These are phyloP conservation scores for Rallus crepitans DNA, from an alignment of 2,797 vertebrate species.

Conservation along the genomic window DNA sequence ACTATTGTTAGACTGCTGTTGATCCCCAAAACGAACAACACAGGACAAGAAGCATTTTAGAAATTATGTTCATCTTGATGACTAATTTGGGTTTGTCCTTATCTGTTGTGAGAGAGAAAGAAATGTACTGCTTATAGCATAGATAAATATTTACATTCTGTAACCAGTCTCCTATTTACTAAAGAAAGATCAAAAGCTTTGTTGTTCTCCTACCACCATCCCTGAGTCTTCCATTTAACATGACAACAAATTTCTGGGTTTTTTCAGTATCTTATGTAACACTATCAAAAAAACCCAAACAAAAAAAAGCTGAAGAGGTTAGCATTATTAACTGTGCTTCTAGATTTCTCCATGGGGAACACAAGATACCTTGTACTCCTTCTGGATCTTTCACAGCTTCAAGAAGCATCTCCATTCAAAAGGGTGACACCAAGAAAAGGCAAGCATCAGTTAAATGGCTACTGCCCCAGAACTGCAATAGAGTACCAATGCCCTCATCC, in stretches of 20 bases:
- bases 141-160: constrained; percentile 34
- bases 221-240: not conserved
- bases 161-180: constrained; percentile 38
- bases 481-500: not conserved
- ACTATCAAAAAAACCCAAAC: not conserved
- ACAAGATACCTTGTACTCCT: not conserved
- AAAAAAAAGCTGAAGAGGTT: not conserved
- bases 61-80: not conserved
- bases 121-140: not conserved
- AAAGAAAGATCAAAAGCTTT: constrained; percentile 62
- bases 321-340: not conserved
- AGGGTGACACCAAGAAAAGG: not conserved
- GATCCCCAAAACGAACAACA: not conserved
- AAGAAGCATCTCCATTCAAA: not conserved
- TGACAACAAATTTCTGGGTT: constrained; percentile 25
- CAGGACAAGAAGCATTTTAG: not conserved
- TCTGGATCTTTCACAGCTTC: not conserved
- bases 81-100: constrained; percentile 13
- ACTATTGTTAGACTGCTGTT: not conserved
- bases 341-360: not conserved
- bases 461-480: not conserved
- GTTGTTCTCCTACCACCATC: not conserved
- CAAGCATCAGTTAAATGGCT: not conserved
- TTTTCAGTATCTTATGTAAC: constrained; percentile 39
- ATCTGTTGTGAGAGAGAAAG: not conserved